Evolutionary conservation across 1,140 invertebrate species (phyloP).

Genomic region (Helicoverpa zea): DNA sequence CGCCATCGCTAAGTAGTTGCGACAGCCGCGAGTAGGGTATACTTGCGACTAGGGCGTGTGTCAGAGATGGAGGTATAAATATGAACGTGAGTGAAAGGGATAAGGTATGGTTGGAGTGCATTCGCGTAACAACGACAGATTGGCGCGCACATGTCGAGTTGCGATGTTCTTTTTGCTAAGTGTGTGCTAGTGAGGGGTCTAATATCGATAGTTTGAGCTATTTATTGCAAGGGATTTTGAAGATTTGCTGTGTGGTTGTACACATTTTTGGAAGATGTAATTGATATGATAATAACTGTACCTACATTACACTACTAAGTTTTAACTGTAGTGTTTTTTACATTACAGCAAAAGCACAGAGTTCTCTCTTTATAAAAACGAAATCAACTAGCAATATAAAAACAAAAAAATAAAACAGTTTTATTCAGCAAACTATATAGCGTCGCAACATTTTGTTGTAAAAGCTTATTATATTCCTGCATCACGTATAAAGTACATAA

Average conservation of each 20-base stretch:
- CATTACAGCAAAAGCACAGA: no score
- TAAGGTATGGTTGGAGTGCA: slow-evolving; percentile 59
- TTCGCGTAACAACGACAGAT: slow-evolving; percentile 81
- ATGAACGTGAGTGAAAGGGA: slow-evolving; percentile 54
- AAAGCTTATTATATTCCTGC: no score
- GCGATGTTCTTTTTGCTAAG: slow-evolving; percentile 83
- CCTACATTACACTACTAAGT: no score
- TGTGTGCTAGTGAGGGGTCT: slow-evolving; percentile 63
- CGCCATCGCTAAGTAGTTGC: slow-evolving; percentile 76
- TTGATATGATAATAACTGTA: no score
- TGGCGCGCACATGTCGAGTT: slow-evolving; percentile 84
- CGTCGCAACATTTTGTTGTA: no score
- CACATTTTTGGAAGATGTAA: no score
- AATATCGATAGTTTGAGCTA: slow-evolving; percentile 24
- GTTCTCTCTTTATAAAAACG: no score
- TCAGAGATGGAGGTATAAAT: slow-evolving; percentile 54
- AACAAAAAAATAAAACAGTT: no score
- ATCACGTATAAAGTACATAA: background rate
- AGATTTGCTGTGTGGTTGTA: no score
- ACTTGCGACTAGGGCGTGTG: slow-evolving; percentile 57
- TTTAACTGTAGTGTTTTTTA: no score
- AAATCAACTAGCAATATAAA: no score
- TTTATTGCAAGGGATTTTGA: background rate
- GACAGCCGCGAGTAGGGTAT: slow-evolving; percentile 63
- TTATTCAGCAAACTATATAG: no score